Evolutionary conservation across 2,113 vertebrate species (phyloP), one percentile per base, ranked within the genome.

Genomic region (Aphyosemion australe): DNA sequence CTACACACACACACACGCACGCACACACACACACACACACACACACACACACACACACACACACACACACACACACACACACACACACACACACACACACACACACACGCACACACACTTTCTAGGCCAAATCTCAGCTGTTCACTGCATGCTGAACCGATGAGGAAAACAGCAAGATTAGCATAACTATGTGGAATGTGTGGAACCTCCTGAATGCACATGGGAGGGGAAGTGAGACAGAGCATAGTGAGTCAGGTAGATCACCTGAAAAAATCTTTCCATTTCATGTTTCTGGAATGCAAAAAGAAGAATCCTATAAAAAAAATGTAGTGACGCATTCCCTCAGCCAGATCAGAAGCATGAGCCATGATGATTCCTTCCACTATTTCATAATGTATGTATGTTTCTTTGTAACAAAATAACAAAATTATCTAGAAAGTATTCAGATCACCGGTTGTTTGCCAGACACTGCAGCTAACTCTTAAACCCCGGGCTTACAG

Each of bases 321-420:
- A 54, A 10, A 34, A 75, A 21, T 12, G 37, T 18, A 74, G 75
- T 83, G 63, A 76, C 59, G 34, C 54, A 37, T 67, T 81, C 77
- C 37, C 20, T 46, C 49, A 43, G 78, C 68, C 82, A 76, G 84
- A 88, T 83, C 74, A 81, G 72, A 80, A 57, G 62, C 69, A 59
- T 42, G 71, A 78, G 72, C 54, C 52, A 46, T 83, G 70, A 46
- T 83, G 70, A 69, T 79, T 68, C 71, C 57, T 51, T 72, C 74
- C 46, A 78, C 60, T 67, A 18, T 46, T 57, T 47, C 55, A 6
- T 21, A 61, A n/a, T 37, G 18, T 15, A 48, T 65, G 10, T 62
- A 50, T 59, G 13, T 2, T 60, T 71, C 10, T 67, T 45, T 61
- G 42, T 52, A 51, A 42, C 26, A 21, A 2, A 58, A 47, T 67